These are phyloP conservation scores for Dynastes grantii DNA, from an alignment of 2,888 invertebrate species.

Conservation along the genomic window DNA sequence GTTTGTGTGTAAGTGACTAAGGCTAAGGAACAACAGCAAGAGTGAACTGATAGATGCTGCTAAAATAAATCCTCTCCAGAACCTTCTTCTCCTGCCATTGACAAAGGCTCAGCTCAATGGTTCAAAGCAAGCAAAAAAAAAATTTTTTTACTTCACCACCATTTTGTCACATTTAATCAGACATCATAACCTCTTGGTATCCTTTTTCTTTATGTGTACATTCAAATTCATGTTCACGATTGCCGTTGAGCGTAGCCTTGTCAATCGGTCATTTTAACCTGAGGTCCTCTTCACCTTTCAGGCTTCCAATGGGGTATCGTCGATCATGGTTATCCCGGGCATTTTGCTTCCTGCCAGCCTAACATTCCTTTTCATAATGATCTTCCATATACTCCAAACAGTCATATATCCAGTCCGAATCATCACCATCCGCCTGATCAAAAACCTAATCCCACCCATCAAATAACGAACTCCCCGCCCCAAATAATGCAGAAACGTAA, in stretches of 20 bases:
- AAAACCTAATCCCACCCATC: constrained; percentile 65
- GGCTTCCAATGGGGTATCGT: constrained; percentile 90
- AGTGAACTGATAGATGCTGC: constrained; percentile 59
- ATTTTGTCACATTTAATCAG: constrained; percentile 46
- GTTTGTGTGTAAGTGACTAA: constrained; percentile 52
- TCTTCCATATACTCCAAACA: constrained; percentile 62
- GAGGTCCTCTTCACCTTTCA: constrained; percentile 67
- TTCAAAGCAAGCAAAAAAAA: constrained; percentile 45
- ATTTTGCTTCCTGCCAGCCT: constrained; percentile 76
- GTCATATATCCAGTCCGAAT: constrained; percentile 43
- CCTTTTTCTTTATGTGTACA: constrained; percentile 38
- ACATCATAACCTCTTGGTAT: constrained; percentile 44
- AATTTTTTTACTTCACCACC: constrained; percentile 37
- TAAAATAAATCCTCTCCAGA: constrained; percentile 43
- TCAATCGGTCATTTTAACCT: constrained; percentile 60
- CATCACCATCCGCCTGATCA: constrained; percentile 45
- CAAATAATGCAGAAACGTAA: constrained; percentile 76
- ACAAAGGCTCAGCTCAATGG: constrained; percentile 68
- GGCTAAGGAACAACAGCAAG: constrained; percentile 68
- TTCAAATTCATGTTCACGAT: constrained; percentile 64
- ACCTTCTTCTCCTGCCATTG: constrained; percentile 56
- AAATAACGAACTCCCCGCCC: constrained; percentile 66
- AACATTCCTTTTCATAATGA: constrained; percentile 69
- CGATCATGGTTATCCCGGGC: constrained; percentile 82
- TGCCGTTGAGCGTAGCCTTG: constrained; percentile 69